A percentile compares a stretch with the other conserved stretches of the same genome.
Evolutionary conservation across 2,888 invertebrate species (phyloP).

Genomic region (Quadriops clusia): DNA sequence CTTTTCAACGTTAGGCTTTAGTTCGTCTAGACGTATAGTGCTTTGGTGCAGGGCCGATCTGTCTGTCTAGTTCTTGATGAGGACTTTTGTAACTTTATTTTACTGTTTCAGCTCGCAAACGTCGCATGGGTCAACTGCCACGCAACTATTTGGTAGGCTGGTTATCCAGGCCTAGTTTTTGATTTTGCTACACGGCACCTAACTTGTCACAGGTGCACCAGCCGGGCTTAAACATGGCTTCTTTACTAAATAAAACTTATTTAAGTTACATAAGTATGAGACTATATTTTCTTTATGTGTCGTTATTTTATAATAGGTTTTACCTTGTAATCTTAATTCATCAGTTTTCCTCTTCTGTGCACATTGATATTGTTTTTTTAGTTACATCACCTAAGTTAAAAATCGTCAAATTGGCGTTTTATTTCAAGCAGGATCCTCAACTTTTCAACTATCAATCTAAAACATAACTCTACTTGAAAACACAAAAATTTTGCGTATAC

Average conservation of each 20-base stretch:
- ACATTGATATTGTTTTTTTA: not conserved
- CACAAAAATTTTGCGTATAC: not conserved
- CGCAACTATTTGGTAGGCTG: conserved; percentile 75
- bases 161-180: too few relatives aligned
- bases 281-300: conserved; percentile 22
- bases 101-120: conserved; percentile 56
- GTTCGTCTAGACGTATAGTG: too few relatives aligned
- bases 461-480: conserved; percentile 1
- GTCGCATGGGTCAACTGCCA: conserved; percentile 67
- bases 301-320: conserved; percentile 22
- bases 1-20: too few relatives aligned
- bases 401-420: too few relatives aligned
- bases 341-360: conserved; percentile 20
- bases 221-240: conserved; percentile 17
- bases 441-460: too few relatives aligned
- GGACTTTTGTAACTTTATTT: conserved; percentile 19
- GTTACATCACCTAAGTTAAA: not conserved
- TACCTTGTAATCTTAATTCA: conserved; percentile 15
- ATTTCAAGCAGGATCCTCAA: too few relatives aligned
- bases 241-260: conserved; percentile 21
- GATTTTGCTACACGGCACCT: too few relatives aligned
- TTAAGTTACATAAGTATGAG: conserved; percentile 21
- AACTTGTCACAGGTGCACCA: conserved; percentile 1
- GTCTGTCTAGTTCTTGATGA: not conserved
- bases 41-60: not conserved